These are phyloP conservation scores for Cranoglanis bouderius DNA, from an alignment of 2,113 vertebrate genomes.

Conservation along the genomic window DNA sequence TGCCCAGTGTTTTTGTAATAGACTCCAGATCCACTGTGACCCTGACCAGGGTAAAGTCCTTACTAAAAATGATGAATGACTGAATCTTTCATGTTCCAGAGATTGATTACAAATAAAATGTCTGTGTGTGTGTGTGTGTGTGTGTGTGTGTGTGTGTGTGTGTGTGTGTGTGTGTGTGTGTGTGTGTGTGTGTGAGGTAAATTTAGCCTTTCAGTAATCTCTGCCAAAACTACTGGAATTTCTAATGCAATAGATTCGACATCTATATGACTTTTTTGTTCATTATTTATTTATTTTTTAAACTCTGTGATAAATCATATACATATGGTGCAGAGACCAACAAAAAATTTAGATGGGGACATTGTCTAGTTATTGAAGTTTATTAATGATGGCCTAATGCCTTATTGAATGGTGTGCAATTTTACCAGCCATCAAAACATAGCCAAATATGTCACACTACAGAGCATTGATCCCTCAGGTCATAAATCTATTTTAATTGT, in stretches of 20 bases:
- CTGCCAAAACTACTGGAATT: neutral
- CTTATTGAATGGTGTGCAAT: neutral
- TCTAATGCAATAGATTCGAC: neutral
- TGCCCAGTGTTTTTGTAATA: neutral
- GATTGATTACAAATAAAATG: neutral
- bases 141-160: no score
- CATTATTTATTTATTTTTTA: no score
- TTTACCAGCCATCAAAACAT: neutral
- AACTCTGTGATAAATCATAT: neutral
- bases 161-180: no score
- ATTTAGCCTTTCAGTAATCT: neutral
- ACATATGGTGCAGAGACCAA: neutral
- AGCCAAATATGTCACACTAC: neutral
- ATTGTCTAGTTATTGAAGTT: neutral
- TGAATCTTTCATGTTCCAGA: neutral
- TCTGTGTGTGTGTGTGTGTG: neutral
- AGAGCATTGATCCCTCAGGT: neutral
- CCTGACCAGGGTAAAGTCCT: neutral
- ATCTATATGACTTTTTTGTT: neutral
- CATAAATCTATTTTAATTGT: neutral
- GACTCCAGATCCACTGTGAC: neutral
- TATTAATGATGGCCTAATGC: neutral
- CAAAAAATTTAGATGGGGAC: neutral
- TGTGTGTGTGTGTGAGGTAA: neutral
- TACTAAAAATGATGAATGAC: neutral